Evolutionary conservation across 2,113 vertebrate species (phyloP), one percentile per base, ranked within the genome.

Genomic region (Macquaria australasica): DNA sequence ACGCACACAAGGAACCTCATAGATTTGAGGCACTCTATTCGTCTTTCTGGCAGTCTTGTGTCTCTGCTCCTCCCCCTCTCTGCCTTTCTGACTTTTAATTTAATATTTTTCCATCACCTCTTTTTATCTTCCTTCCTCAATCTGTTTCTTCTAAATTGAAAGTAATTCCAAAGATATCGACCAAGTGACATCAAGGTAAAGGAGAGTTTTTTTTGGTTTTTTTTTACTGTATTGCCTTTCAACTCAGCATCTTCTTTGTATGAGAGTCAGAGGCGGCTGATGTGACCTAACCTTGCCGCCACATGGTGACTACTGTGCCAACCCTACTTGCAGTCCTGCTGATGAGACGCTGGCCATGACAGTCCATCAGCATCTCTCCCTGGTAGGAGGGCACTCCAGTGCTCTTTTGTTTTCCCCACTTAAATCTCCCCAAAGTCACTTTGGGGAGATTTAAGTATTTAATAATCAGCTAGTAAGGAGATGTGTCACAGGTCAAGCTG

Each of bases 281-380:
- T 79, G 84, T 86, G 92, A 88, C 92, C 91, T 91, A 92, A 94
- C 93, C 94, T 95, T 94, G 94, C 89, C 89, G 73, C 88, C 88
- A 83, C 89, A 87, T 86, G 83, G 87, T 51, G 88, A 88, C 88
- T 84, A 87, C 88, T 45, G 81, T 85, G 85, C 84, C 89, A 83
- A 85, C 83, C 89, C 88, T 84, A 85, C 88, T 87, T 55, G 89
- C 88, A 55, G 84, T 89, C 91, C 92, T 72, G 90, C 90, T 92
- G 93, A 92, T 92, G 86, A 91, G 79, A 85, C 23, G 56, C 79
- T 37, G 83, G 79, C 58, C 86, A 74, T 90, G 92, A 94, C 93
- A 88, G 92, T 89, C 85, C 85, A 89, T 94, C 93, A 91, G 84
- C 28, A 6, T 72, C 82, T 83, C 87, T 77, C 79, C 51, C 77